A percentile compares a stretch with the other conserved stretches of the same genome.
These are phyloP conservation scores for Pomatorhinus ruficollis DNA, from an alignment of 2,113 vertebrate species.

Conservation along the genomic window DNA sequence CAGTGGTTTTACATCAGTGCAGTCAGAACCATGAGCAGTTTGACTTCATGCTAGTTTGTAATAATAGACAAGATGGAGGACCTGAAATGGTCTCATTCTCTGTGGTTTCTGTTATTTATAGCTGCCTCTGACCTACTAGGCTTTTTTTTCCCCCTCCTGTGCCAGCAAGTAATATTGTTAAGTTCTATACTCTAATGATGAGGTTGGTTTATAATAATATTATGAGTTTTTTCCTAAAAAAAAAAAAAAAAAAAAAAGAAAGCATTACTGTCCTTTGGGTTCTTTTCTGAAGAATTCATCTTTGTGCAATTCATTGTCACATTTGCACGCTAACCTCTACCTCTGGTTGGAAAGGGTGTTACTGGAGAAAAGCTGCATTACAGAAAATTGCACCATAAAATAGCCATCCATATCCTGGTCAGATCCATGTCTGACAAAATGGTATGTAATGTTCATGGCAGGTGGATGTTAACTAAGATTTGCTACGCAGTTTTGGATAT, in stretches of 20 bases:
- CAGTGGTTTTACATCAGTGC: not conserved
- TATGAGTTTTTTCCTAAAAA: not conserved
- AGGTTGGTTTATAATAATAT: not conserved
- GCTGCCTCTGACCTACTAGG: not conserved
- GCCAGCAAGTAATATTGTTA: not conserved
- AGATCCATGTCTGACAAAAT: conserved; percentile 57
- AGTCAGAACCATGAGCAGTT: not conserved
- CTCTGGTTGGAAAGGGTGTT: not conserved
- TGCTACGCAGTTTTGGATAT: conserved; percentile 2
- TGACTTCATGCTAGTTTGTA: not conserved
- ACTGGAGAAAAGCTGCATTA: conserved; percentile 1
- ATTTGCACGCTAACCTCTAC: not conserved
- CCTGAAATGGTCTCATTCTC: not conserved
- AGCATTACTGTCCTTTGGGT: not conserved
- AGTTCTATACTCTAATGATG: not conserved
- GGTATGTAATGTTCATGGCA: conserved; percentile 37
- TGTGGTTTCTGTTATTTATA: not conserved
- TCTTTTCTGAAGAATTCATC: not conserved
- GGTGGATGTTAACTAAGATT: conserved; percentile 52
- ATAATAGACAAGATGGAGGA: not conserved
- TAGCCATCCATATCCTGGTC: conserved; percentile 35
- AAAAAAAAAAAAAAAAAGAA: not conserved
- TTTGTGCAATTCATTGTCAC: not conserved
- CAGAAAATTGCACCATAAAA: conserved; percentile 62
- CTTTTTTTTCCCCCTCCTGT: not conserved